These are phyloP conservation scores for Syrrhaptes paradoxus DNA, from an alignment of 2,113 vertebrate genomes.

Conservation along the genomic window DNA sequence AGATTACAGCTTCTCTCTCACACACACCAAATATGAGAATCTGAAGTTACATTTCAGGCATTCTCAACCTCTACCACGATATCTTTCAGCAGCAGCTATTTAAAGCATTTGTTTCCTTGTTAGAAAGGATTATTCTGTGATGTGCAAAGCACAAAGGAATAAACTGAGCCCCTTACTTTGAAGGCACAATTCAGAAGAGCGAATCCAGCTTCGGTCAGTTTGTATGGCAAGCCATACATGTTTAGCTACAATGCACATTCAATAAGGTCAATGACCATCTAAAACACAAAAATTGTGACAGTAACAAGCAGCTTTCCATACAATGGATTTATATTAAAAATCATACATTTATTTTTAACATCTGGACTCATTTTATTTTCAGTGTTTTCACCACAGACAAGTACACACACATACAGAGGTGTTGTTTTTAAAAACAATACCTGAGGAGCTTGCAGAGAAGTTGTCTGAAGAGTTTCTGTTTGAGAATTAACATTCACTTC, in stretches of 20 bases:
- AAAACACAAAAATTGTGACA: constrained; percentile 60
- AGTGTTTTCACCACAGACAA: not conserved
- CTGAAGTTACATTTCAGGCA: not conserved
- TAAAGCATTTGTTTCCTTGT: constrained; percentile 2
- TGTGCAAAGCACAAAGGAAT: constrained; percentile 59
- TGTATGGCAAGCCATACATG: constrained; percentile 60
- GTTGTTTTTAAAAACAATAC: constrained; percentile 58
- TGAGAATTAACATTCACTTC: constrained; percentile 74
- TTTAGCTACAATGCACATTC: constrained; percentile 66
- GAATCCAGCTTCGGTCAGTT: constrained; percentile 55
- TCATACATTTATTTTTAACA: not conserved
- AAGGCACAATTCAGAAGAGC: constrained; percentile 57
- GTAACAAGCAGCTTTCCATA: constrained; percentile 43
- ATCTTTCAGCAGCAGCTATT: not conserved
- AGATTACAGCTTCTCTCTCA: not conserved
- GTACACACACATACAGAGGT: not conserved
- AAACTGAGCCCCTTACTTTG: constrained; percentile 58
- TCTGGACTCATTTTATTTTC: not conserved
- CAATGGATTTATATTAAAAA: not conserved
- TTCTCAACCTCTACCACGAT: not conserved
- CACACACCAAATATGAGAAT: not conserved
- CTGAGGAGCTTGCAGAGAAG: constrained; percentile 80
- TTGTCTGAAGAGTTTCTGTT: constrained; percentile 75
- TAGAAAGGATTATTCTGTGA: constrained; percentile 25
- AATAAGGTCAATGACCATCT: constrained; percentile 59